Base-by-base conservation (phyloP, 1,140 invertebrate genomes). In the Callitettix versicolor region DNA sequence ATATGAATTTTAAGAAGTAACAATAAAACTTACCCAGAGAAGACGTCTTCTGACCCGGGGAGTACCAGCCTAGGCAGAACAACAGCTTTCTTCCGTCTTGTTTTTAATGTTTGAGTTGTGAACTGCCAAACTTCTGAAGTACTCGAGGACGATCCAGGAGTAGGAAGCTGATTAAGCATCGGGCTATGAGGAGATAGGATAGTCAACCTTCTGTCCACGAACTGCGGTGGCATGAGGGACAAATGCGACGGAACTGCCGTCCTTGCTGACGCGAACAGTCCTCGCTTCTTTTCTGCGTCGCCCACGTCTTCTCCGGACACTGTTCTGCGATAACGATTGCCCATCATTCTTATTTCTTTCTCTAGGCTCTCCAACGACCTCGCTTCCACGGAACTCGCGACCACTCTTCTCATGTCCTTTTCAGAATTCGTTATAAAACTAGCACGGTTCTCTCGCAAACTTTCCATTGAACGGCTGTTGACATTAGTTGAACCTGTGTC, bases 161-260 rank as follows among this genome's bases (percentile, higher is more conserved):
- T 53, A 14, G 62, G 62, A 12, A 64, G 57, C 15, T 64, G 70
- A 21, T 75, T 67, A 7, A 79, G 67, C 9, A 79, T 67, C 0
- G 83, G 84, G 62, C 81, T 85, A 65, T 86, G 84, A 0, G 84
- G 84, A 41, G 82, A 85, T 36, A 86, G 68, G 42, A 86, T 87
- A 5, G 81, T 86, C 21, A 87, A 73, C 40, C 72, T 76, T 15
- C 79, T 64, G 51, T 80, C 78, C 24, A 75, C 68, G 21, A 74
- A 75, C 24, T 77, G 73, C 0, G 82, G 80, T 1, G 82, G 82
- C 0, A 79, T 79, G 17, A 86, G 67, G 58, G 82, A 84, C 5
- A 86, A 68, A 61, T 86, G 80, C 51, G 82, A 80, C 1, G 83
- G 77, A 9, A 75, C 66, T 14, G 71, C 73, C 18, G 72, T 69